Evolutionary conservation across 2,888 invertebrate genomes (phyloP), one percentile per base, ranked within the genome.

Genomic region (Pristionchus exspectatus): DNA sequence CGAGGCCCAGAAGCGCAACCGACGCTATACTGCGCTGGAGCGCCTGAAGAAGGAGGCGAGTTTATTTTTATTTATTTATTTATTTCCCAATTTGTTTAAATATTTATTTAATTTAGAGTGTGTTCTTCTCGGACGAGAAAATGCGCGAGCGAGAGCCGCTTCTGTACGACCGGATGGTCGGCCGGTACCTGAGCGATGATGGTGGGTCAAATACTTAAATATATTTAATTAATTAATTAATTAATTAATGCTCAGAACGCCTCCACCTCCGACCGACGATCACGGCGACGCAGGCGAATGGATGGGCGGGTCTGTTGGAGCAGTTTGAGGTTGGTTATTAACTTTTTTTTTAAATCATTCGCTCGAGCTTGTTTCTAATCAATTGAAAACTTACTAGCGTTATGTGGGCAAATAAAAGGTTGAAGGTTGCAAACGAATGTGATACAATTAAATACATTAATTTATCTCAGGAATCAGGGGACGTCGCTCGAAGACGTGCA

Each of bases 131-230:
- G 95, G 98, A 98, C 95, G 97, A 96, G 90, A 97, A 98, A 96
- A 98, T 98, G 98, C 97, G 98, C 97, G 97, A 97, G 92, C 96
- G 98, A 90, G 97, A 98, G 95, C 98, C 98, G 0, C 96, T 97
- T 88, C 95, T 98, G 0, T 98, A 97, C 95, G 97, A 98, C 92
- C 97, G 98, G 94, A 96, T 98, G 92, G 96, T 98, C 77, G 98
- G 98, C 0, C 97, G 97, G 94, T 98, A 97, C 95, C 95, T 98
- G 92, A 97, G 97, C 4, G 97, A 97, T 90, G 96, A 97, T 56
- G 97, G 94, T 94, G 27, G 30, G 86, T 66, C n/a, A 59, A 33
- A 87, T 91, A 86, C 9, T 81, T 30, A 44, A 18, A 38, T 77
- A 44, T n/a, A 12, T 77, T 74, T 33, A 27, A 69, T 33, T 74